phyloP scores from a whole-genome alignment of 2,797 vertebrate genomes.

The Fundulus diaphanus region DNA sequence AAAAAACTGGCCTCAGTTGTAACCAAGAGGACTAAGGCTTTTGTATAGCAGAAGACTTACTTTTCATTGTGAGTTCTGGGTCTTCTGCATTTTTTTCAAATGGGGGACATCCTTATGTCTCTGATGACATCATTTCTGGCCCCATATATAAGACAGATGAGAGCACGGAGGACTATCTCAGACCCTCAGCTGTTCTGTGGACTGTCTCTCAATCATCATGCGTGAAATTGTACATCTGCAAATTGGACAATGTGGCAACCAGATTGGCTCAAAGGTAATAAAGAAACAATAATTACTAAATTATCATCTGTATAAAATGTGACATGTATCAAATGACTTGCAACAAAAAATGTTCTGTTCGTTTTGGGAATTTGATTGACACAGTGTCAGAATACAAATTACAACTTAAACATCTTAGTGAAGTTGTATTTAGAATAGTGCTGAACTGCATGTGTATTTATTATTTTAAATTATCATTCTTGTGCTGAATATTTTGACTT shows the following conservation, averaged over 20 bases:
- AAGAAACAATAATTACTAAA: not conserved
- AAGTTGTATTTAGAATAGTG: not conserved
- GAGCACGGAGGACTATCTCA: constrained; percentile 42
- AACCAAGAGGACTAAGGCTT: not conserved
- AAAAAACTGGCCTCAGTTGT: not conserved
- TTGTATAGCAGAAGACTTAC: not conserved
- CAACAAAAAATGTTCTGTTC: not conserved
- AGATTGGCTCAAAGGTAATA: constrained; percentile 95
- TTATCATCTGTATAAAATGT: not conserved
- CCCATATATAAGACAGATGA: constrained; percentile 57
- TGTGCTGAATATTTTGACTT: constrained; percentile 10
- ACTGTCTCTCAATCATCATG: constrained; percentile 82
- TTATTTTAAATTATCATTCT: not conserved
- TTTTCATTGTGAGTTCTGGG: not conserved
- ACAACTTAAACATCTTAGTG: too few species aligned
- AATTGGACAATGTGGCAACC: constrained; percentile 98
- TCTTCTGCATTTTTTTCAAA: not conserved
- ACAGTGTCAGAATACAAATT: not conserved
- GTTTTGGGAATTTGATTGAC: not conserved
- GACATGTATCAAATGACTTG: not conserved
- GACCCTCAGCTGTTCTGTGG: constrained; percentile 51
- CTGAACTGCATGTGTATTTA: not conserved
- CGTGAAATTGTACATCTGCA: constrained; percentile 97
- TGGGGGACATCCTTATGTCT: constrained; percentile 54
- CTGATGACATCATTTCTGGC: constrained; percentile 69